phyloP scores from a whole-genome alignment of 2,888 invertebrate genomes.

The Eurytoma californica region DNA sequence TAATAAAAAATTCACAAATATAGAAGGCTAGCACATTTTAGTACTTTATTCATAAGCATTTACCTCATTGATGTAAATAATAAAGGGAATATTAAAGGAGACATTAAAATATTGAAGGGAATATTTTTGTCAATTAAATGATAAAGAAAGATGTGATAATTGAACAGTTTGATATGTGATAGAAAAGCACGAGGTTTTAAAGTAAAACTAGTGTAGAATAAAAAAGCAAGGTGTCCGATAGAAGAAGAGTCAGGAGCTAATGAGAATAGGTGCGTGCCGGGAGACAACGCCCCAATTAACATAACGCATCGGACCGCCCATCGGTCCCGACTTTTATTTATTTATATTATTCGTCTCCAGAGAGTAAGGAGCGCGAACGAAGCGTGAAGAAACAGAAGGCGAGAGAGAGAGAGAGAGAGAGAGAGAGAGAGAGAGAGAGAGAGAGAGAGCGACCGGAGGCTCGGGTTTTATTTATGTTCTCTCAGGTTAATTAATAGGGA shows the following conservation, averaged over 20 bases:
- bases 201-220: neutral
- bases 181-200: neutral
- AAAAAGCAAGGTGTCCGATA: slow-evolving; percentile 66
- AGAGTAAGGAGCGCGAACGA: slow-evolving; percentile 57
- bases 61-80: too few relatives aligned
- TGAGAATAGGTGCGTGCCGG: slow-evolving; percentile 73
- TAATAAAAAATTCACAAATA: slow-evolving; percentile 41
- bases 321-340: slow-evolving; percentile 70
- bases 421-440: slow-evolving; percentile 58
- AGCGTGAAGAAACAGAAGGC: slow-evolving; percentile 43
- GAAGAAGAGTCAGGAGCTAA: slow-evolving; percentile 64
- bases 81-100: too few relatives aligned
- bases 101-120: too few relatives aligned
- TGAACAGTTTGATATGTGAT: slow-evolving; percentile 6
- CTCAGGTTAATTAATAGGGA: slow-evolving; percentile 73
- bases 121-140: too few relatives aligned
- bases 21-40: too few relatives aligned
- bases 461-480: slow-evolving; percentile 70
- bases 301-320: slow-evolving; percentile 70
- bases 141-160: slow-evolving; percentile 6
- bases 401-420: slow-evolving; percentile 57
- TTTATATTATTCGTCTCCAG: slow-evolving; percentile 73
- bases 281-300: slow-evolving; percentile 76
- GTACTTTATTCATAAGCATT: too few relatives aligned
- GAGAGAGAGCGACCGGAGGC: slow-evolving; percentile 57